Conservation (phyloP, 2,797 vertebrate species). For the Sciurus carolinensis region DNA sequence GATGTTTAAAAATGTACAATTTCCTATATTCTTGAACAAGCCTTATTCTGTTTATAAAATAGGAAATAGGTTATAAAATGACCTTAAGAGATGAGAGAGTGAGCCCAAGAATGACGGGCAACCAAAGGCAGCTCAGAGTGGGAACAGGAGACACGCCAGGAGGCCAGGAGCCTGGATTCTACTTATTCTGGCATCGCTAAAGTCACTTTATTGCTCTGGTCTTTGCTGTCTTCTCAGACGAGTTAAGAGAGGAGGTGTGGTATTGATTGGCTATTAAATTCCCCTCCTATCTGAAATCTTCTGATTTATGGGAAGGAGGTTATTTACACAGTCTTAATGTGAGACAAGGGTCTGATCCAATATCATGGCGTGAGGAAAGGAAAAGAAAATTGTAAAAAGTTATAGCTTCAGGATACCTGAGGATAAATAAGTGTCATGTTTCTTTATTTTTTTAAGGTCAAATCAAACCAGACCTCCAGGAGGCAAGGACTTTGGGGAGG, state of each 20-base stretch:
- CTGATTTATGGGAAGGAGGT: background rate
- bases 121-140: background rate
- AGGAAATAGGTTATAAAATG: background rate
- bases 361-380: background rate
- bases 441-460: slow-evolving; percentile 57
- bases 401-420: slow-evolving; percentile 16
- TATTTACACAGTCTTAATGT: background rate
- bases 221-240: background rate
- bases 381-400: slow-evolving; percentile 46
- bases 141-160: accelerated
- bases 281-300: background rate
- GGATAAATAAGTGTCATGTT: background rate
- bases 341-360: background rate
- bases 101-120: background rate
- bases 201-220: background rate
- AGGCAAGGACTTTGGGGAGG: background rate
- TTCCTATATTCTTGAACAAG: slow-evolving; percentile 42
- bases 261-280: background rate
- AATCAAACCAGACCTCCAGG: background rate
- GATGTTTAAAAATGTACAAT: slow-evolving; percentile 43
- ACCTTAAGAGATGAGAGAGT: background rate
- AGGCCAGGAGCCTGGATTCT: background rate
- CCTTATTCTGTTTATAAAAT: slow-evolving; percentile 41
- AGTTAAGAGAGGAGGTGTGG: background rate
- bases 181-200: too few relatives aligned